Conservation (phyloP, 1,140 invertebrate species). For the Pogonognathellus flavescens region DNA sequence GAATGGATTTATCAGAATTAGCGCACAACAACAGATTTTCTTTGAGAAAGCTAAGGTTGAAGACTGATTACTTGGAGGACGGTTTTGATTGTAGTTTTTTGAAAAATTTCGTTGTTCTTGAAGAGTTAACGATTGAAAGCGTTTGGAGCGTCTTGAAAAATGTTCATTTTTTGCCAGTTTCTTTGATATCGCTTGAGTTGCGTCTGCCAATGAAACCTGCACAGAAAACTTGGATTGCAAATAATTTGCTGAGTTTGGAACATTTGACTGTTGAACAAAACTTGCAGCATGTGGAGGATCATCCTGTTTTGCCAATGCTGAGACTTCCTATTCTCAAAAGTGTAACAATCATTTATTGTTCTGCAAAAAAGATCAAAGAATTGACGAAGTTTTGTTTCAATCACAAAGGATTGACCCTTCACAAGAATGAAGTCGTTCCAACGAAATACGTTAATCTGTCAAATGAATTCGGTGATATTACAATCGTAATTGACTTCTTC, state of each 20-base stretch:
- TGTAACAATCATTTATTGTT: not conserved
- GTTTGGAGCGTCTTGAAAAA: slow-evolving; percentile 7
- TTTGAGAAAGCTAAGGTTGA: not conserved
- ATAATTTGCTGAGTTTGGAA: not conserved
- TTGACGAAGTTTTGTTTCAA: not conserved
- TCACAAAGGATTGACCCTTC: not conserved
- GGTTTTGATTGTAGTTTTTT: slow-evolving; percentile 1
- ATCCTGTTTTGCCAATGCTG: not conserved
- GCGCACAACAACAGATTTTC: not conserved
- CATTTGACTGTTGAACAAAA: not conserved
- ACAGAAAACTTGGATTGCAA: slow-evolving; percentile 2
- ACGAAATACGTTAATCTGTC: not conserved
- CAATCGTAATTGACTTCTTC: not conserved
- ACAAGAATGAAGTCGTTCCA: not conserved
- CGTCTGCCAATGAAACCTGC: not conserved
- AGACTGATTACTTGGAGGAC: not conserved
- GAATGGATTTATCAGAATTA: not conserved
- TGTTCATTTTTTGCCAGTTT: not conserved
- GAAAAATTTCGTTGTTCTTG: not conserved
- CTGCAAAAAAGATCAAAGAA: not conserved
- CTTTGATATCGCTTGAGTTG: not conserved
- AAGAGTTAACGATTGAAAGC: not conserved
- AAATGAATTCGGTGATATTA: not conserved
- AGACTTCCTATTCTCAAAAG: not conserved
- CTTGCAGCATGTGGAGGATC: not conserved